Percentiles rank a stretch among this genome's conserved stretches.
phyloP scores from a whole-genome alignment of 2,888 invertebrate genomes.

The Deilephila elpenor region DNA sequence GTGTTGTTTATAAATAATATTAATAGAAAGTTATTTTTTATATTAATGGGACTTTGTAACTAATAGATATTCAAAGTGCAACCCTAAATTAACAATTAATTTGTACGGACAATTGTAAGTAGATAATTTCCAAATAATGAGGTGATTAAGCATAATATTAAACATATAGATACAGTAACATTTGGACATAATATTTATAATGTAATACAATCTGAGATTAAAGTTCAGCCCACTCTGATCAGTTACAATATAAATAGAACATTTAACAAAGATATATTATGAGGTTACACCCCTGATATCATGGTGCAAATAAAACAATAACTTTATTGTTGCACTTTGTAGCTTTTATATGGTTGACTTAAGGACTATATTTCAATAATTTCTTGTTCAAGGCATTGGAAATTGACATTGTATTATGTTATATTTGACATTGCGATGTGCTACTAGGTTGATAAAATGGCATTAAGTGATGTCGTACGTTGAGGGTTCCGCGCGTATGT shows the following conservation, averaged over 20 bases:
- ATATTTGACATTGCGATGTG: neutral
- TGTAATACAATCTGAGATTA: neutral
- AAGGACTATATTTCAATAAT: neutral
- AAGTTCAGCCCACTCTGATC: neutral
- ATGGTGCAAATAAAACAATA: neutral
- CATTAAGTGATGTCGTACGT: too few species aligned
- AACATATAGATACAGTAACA: too few species aligned
- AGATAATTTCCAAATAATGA: too few species aligned
- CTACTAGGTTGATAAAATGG: too few species aligned
- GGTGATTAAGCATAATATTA: too few species aligned
- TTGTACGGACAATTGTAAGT: too few species aligned
- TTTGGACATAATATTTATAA: neutral
- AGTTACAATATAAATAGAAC: neutral
- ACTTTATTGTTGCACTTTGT: neutral
- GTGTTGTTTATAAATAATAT: too few species aligned
- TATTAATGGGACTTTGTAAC: too few species aligned
- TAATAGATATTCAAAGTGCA: too few species aligned
- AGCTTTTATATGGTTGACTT: neutral
- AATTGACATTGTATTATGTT: neutral
- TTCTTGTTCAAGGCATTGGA: neutral
- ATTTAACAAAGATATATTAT: neutral
- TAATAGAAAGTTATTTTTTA: too few species aligned
- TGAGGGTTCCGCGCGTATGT: too few species aligned
- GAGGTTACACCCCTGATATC: slow-evolving; percentile 1
- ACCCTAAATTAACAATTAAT: too few species aligned